Evolutionary conservation across 2,888 invertebrate species (phyloP).

Genomic region (Caradrina kadenii): DNA sequence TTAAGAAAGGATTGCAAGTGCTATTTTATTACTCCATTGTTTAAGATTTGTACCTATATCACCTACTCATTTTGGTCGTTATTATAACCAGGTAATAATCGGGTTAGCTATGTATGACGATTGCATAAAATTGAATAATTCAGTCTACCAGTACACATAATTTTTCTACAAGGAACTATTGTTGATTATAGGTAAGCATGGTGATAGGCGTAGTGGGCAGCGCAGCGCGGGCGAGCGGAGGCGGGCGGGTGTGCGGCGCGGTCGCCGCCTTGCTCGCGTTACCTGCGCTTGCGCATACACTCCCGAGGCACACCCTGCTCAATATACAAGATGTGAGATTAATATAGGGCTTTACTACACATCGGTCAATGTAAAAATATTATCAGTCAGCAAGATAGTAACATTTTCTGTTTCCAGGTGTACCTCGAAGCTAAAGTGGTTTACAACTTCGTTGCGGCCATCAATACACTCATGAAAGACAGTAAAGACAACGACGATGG

Average conservation of each 20-base stretch:
- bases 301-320: constrained; percentile 85
- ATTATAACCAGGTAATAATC: background rate
- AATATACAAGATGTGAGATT: constrained; percentile 85
- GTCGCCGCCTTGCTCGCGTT: constrained; percentile 86
- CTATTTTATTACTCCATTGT: constrained; percentile 29
- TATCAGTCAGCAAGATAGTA: too few relatives aligned
- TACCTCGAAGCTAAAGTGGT: constrained; percentile 95
- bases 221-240: constrained; percentile 75
- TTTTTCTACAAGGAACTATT: too few relatives aligned
- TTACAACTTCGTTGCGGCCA: constrained; percentile 95
- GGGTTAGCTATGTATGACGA: background rate
- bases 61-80: background rate
- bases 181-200: constrained; percentile 82
- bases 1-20: background rate
- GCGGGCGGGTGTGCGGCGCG: constrained; percentile 85
- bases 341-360: too few relatives aligned
- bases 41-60: background rate
- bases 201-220: constrained; percentile 84
- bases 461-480: constrained; percentile 91
- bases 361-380: too few relatives aligned
- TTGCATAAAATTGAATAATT: background rate
- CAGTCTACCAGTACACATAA: too few relatives aligned
- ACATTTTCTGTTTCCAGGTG: constrained; percentile 84
- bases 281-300: constrained; percentile 80
- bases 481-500: constrained; percentile 76